Evolutionary conservation across 2,888 invertebrate species (phyloP).

Genomic region (Poecilobothrus nobilitatus): DNA sequence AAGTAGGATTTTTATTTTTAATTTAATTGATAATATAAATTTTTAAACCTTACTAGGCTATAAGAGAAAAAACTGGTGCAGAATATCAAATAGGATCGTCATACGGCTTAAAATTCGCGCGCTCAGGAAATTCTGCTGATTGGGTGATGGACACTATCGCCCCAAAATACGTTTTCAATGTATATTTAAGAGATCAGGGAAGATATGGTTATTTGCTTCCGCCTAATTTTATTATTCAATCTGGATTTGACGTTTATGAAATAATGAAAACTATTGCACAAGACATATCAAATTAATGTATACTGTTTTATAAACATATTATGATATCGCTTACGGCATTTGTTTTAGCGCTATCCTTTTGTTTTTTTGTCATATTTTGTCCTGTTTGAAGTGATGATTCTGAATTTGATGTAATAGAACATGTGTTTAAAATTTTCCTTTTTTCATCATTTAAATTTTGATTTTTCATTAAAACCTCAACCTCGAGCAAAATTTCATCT

Average conservation of each 20-base stretch:
- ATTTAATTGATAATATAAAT: slow-evolving; percentile 33
- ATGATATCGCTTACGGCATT: slow-evolving; percentile 28
- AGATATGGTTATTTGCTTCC: slow-evolving; percentile 40
- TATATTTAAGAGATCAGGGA: slow-evolving; percentile 39
- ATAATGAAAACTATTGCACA: slow-evolving; percentile 35
- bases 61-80: slow-evolving; percentile 14
- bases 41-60: slow-evolving; percentile 26
- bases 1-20: slow-evolving; percentile 17
- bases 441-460: slow-evolving; percentile 24
- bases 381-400: slow-evolving; percentile 38
- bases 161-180: slow-evolving; percentile 35
- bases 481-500: slow-evolving; percentile 52
- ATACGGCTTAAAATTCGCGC: slow-evolving; percentile 34
- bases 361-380: slow-evolving; percentile 40
- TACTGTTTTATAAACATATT: neutral
- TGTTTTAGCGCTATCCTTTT: slow-evolving; percentile 31
- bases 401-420: slow-evolving; percentile 37
- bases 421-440: slow-evolving; percentile 32
- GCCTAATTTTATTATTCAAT: slow-evolving; percentile 36
- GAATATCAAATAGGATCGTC: slow-evolving; percentile 37
- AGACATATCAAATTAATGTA: slow-evolving; percentile 11
- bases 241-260: slow-evolving; percentile 37
- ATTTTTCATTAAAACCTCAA: slow-evolving; percentile 46
- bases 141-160: slow-evolving; percentile 35
- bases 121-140: slow-evolving; percentile 38